Percentiles rank a stretch among this genome's conserved stretches.
phyloP scores from a whole-genome alignment of 2,888 invertebrate species.

The Cheilosia urbana region DNA sequence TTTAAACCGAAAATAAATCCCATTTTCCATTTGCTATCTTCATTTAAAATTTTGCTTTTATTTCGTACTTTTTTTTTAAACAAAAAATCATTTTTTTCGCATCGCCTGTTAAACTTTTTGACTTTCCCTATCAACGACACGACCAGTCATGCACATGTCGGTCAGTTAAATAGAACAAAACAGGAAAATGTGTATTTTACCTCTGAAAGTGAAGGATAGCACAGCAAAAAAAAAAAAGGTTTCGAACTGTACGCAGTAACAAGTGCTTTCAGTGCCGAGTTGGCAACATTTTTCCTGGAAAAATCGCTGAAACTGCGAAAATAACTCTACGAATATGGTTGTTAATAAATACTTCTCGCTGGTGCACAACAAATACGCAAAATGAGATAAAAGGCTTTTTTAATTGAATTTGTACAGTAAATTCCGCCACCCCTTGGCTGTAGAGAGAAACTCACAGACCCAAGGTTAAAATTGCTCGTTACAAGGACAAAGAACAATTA shows the following conservation, averaged over 20 bases:
- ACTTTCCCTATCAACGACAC: slow-evolving; percentile 37
- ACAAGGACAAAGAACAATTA: slow-evolving; percentile 8
- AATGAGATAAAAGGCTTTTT: slow-evolving; percentile 7
- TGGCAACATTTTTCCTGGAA: neutral
- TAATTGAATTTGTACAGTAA: slow-evolving; percentile 14
- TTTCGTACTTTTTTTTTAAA: slow-evolving; percentile 6
- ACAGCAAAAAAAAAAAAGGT: neutral
- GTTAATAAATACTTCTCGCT: slow-evolving; percentile 8
- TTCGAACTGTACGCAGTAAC: neutral
- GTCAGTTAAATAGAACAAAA: slow-evolving; percentile 9
- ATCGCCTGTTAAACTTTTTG: slow-evolving; percentile 5
- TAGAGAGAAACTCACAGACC: neutral
- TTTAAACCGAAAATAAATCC: neutral
- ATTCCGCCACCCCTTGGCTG: neutral
- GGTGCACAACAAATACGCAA: slow-evolving; percentile 15
- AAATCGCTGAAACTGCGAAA: neutral
- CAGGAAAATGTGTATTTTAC: slow-evolving; percentile 24
- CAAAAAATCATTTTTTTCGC: slow-evolving; percentile 9
- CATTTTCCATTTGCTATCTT: slow-evolving; percentile 17
- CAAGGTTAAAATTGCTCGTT: slow-evolving; percentile 19
- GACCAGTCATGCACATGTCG: slow-evolving; percentile 20
- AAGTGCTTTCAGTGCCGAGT: neutral
- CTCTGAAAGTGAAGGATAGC: neutral
- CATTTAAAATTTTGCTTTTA: neutral
- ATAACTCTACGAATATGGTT: neutral